phyloP scores from a whole-genome alignment of 1,140 invertebrate genomes.

The Cyclina sinensis region DNA sequence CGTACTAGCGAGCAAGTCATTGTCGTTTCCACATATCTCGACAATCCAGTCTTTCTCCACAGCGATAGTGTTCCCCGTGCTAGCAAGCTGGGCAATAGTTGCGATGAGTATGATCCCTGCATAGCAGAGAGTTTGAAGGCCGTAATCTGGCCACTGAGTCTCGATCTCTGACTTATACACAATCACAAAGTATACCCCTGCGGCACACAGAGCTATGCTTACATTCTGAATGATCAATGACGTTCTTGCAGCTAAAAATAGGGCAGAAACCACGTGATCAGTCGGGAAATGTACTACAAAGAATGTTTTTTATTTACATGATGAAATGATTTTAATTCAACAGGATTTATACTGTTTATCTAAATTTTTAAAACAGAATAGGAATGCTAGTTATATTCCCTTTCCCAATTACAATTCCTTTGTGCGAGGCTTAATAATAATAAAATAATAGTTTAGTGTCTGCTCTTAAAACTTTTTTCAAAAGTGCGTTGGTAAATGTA shows the following conservation, averaged over 20 bases:
- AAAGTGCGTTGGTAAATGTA: too few species aligned
- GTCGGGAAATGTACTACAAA: too few species aligned
- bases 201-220: conserved; percentile 71
- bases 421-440: too few species aligned
- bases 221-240: conserved; percentile 76
- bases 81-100: conserved; percentile 82
- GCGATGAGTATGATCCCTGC: conserved; percentile 81
- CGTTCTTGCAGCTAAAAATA: conserved; percentile 70
- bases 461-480: too few species aligned
- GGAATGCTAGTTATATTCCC: too few species aligned
- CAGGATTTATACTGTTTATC: too few species aligned
- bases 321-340: too few species aligned
- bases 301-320: too few species aligned
- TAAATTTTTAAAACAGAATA: too few species aligned
- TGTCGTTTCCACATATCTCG: conserved; percentile 84
- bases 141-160: conserved; percentile 61
- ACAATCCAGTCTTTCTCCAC: conserved; percentile 89
- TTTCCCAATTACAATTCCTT: too few species aligned
- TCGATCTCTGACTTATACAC: conserved; percentile 64
- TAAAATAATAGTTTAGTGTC: too few species aligned
- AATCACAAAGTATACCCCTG: conserved; percentile 70
- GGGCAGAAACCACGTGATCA: too few species aligned
- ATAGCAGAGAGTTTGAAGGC: conserved; percentile 68
- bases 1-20: conserved; percentile 78
- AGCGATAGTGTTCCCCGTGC: conserved; percentile 86